phyloP scores from a whole-genome alignment of 2,797 vertebrate genomes.

The Pterois miles region DNA sequence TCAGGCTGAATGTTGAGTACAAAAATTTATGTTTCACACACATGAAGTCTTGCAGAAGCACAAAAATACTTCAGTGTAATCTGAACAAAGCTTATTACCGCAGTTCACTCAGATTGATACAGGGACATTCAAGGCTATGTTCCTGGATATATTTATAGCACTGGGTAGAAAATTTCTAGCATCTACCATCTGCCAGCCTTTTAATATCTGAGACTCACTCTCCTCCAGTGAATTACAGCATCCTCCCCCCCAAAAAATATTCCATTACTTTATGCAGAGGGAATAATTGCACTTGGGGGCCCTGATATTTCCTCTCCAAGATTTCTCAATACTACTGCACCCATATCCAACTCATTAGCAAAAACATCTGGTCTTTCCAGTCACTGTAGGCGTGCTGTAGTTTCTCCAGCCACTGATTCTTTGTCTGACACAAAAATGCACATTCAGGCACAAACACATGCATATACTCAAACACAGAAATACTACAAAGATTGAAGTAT shows the following conservation, averaged over 20 bases:
- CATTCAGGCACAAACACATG: not conserved
- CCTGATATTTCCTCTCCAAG: slow-evolving; percentile 54
- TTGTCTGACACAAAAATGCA: slow-evolving; percentile 28
- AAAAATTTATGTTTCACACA: not conserved
- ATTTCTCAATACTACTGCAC: slow-evolving; percentile 53
- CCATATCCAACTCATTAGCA: slow-evolving; percentile 66
- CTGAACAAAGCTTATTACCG: slow-evolving; percentile 18
- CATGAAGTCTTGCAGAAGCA: not conserved
- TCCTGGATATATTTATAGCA: slow-evolving; percentile 54
- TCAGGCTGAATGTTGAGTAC: not conserved
- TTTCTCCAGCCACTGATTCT: slow-evolving; percentile 32
- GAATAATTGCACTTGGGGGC: slow-evolving; percentile 66
- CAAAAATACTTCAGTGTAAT: slow-evolving; percentile 1
- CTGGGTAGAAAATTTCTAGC: slow-evolving; percentile 28
- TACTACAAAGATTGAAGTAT: not conserved
- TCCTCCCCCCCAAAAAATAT: slow-evolving; percentile 23
- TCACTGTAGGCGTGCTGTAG: slow-evolving; percentile 13
- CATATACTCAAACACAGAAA: not conserved
- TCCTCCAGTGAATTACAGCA: slow-evolving; percentile 55
- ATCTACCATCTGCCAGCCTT: slow-evolving; percentile 60
- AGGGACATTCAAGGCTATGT: slow-evolving; percentile 38
- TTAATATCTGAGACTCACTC: slow-evolving; percentile 58
- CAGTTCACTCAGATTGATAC: slow-evolving; percentile 32
- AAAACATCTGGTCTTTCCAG: slow-evolving; percentile 63
- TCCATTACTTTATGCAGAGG: slow-evolving; percentile 58